Evolutionary conservation across 2,113 vertebrate species (phyloP).

Genomic region (Cariama cristata): DNA sequence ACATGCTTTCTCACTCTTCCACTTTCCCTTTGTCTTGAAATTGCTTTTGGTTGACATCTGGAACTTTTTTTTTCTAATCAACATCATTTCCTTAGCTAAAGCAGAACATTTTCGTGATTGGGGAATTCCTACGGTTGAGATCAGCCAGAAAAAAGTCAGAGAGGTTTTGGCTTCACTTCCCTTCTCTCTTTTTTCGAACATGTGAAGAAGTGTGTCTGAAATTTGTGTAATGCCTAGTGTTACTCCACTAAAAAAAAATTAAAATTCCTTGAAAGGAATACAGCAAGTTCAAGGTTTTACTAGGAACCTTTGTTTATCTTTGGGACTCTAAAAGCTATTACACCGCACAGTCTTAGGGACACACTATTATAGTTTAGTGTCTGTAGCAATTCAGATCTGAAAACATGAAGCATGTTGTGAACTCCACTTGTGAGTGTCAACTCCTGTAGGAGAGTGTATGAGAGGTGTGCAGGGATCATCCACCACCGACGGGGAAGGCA

Average conservation of each 20-base stretch:
- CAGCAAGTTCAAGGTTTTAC: background rate
- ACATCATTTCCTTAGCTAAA: slow-evolving; percentile 51
- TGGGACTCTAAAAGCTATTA: background rate
- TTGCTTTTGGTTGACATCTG: slow-evolving; percentile 62
- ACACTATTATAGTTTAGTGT: background rate
- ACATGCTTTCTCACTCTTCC: background rate
- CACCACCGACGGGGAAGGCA: background rate
- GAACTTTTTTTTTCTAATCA: slow-evolving; percentile 33
- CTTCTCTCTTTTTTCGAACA: background rate
- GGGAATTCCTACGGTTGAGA: slow-evolving; percentile 62
- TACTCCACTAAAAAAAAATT: background rate
- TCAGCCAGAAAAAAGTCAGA: slow-evolving; percentile 50
- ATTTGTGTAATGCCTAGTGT: background rate
- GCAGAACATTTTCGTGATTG: slow-evolving; percentile 13
- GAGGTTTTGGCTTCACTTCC: slow-evolving; percentile 43
- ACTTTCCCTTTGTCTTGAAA: background rate
- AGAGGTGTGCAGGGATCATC: background rate
- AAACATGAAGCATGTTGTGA: background rate
- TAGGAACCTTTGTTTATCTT: background rate
- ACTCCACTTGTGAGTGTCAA: rapidly evolving
- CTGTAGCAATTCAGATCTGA: background rate
- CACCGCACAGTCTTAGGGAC: background rate
- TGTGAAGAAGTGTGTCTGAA: slow-evolving; percentile 41
- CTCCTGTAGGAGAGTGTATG: background rate
- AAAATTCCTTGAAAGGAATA: background rate